Conservation (phyloP, 2,888 invertebrate genomes). For the Ferrisia virgata region DNA sequence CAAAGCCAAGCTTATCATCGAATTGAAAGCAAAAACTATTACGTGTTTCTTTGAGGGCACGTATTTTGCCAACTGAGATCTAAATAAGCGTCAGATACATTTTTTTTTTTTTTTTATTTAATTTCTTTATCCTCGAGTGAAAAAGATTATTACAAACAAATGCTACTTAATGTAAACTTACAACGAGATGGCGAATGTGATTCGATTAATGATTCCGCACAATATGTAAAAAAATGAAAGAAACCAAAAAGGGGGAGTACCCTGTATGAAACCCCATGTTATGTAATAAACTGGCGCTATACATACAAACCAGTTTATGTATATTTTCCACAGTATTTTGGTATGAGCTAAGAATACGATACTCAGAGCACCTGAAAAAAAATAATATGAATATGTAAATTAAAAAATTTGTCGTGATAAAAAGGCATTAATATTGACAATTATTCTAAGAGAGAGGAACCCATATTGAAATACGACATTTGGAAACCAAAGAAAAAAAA, state of each 20-base stretch:
- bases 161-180: too few species aligned
- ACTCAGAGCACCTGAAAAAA: neutral
- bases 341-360: neutral
- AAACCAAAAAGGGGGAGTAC: neutral
- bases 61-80: neutral
- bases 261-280: neutral
- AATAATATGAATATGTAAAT: neutral
- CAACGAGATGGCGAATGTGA: neutral
- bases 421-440: too few species aligned
- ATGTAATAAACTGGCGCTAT: neutral
- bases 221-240: neutral
- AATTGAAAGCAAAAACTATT: neutral
- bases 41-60: neutral
- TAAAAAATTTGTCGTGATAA: too few species aligned
- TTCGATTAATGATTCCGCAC: neutral
- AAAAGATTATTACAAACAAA: neutral
- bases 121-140: too few species aligned
- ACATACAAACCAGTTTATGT: neutral
- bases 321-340: neutral
- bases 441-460: too few species aligned
- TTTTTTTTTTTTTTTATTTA: neutral
- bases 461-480: too few species aligned
- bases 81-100: neutral
- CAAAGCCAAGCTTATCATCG: neutral
- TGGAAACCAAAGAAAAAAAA: too few species aligned